These are phyloP conservation scores for Calephelis perditalis DNA, from an alignment of 2,888 invertebrate species.

Conservation along the genomic window DNA sequence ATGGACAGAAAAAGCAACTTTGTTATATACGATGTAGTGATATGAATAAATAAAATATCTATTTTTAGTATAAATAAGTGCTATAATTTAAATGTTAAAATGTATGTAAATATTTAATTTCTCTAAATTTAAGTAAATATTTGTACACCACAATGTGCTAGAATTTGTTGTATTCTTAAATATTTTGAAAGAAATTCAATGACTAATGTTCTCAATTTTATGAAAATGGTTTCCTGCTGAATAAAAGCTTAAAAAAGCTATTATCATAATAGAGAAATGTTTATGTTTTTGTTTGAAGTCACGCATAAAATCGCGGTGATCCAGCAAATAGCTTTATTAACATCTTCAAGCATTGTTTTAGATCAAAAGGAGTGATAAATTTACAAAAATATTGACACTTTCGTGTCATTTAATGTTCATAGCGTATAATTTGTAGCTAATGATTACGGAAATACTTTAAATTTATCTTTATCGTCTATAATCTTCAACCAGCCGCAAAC, in stretches of 20 bases:
- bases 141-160: no score
- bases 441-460: conserved; percentile 54
- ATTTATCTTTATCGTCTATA: conserved; percentile 15
- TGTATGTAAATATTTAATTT: no score
- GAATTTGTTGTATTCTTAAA: no score
- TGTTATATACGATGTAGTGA: no score
- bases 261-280: conserved; percentile 22
- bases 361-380: conserved; percentile 69
- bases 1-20: no score
- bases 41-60: no score
- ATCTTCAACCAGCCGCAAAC: background rate
- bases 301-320: conserved; percentile 47
- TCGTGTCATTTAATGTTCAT: conserved; percentile 56
- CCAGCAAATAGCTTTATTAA: conserved; percentile 54
- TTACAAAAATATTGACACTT: conserved; percentile 58
- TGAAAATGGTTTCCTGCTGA: conserved; percentile 1
- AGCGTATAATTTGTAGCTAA: conserved; percentile 59
- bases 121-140: no score
- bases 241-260: background rate
- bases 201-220: background rate
- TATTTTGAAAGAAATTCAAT: background rate
- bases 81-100: no score
- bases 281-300: conserved; percentile 61
- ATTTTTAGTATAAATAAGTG: no score
- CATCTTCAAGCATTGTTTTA: conserved; percentile 49